Evolutionary conservation across 2,113 vertebrate genomes (phyloP).

Genomic region (Elachura formosa): DNA sequence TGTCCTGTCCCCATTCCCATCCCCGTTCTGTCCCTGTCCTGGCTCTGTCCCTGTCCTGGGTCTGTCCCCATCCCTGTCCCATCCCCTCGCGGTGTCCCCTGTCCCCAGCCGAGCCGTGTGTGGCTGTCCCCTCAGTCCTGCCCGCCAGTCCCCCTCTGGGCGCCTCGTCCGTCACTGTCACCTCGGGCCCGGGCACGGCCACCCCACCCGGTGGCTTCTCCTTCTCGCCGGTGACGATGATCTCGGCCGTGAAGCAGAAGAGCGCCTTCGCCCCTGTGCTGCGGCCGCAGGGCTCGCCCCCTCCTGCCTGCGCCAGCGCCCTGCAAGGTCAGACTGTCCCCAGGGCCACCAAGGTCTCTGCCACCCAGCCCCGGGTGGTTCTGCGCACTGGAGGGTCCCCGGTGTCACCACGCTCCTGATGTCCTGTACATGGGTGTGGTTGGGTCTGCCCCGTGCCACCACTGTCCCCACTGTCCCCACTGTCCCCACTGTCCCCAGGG

Average conservation of each 20-base stretch:
- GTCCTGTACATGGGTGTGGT: fast-evolving
- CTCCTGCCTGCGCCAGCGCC: slow-evolving; percentile 88
- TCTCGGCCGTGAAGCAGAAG: slow-evolving; percentile 98
- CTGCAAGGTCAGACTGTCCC: slow-evolving; percentile 43
- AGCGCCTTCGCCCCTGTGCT: slow-evolving; percentile 97
- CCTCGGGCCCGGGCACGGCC: slow-evolving; percentile 62
- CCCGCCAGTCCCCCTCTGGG: slow-evolving; percentile 77
- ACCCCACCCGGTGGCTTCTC: slow-evolving; percentile 81
- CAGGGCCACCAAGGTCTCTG: neutral
- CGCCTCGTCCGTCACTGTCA: slow-evolving; percentile 70
- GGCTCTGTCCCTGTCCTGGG: neutral
- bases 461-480: too few relatives aligned
- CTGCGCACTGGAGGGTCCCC: neutral
- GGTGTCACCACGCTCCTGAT: neutral
- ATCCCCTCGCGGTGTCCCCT: neutral
- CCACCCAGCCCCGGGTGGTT: neutral
- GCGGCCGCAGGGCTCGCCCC: slow-evolving; percentile 87
- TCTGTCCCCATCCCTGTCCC: neutral
- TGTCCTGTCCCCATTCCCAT: neutral
- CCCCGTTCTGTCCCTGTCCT: neutral
- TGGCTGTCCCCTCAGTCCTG: slow-evolving; percentile 63
- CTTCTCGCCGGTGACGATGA: slow-evolving; percentile 94
- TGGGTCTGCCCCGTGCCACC: neutral
- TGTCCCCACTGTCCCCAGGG: neutral
- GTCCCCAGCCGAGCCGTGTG: neutral